Conservation (phyloP, 2,797 vertebrate genomes). For the Cygnus olor region DNA sequence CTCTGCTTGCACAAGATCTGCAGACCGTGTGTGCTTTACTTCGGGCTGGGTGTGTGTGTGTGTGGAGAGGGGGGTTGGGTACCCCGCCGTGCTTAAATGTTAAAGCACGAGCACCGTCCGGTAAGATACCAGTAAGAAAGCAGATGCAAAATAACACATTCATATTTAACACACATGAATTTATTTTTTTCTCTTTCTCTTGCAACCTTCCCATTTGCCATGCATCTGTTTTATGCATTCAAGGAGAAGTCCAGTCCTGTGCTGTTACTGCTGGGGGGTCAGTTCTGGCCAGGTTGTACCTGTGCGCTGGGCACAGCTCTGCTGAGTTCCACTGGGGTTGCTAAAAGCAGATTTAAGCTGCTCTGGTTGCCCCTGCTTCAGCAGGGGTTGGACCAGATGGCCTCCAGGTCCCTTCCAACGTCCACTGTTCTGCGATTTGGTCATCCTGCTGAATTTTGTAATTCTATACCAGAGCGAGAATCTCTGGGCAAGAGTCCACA, state of each 20-base stretch:
- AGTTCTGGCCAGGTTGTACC: background rate
- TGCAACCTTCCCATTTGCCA: background rate
- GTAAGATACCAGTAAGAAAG: background rate
- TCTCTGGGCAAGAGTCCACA: background rate
- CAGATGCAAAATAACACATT: background rate
- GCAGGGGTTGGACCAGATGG: too few relatives aligned
- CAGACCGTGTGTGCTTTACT: too few relatives aligned
- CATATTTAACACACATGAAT: background rate
- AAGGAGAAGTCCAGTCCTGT: background rate
- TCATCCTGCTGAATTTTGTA: background rate
- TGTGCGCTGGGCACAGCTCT: too few relatives aligned
- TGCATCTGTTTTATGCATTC: fast-evolving
- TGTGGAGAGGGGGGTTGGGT: background rate
- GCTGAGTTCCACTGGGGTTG: background rate
- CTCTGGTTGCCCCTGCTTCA: too few relatives aligned
- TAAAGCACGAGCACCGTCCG: background rate
- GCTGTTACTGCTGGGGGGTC: background rate
- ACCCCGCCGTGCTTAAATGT: too few relatives aligned
- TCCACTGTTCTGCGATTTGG: too few relatives aligned
- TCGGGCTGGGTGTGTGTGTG: background rate
- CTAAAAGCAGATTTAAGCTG: background rate
- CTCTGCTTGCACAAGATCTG: too few relatives aligned
- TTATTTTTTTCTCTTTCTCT: background rate
- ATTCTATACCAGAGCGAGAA: background rate
- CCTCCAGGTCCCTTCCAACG: too few relatives aligned